phyloP scores from a whole-genome alignment of 2,797 vertebrate species.

The Champsocephalus gunnari region DNA sequence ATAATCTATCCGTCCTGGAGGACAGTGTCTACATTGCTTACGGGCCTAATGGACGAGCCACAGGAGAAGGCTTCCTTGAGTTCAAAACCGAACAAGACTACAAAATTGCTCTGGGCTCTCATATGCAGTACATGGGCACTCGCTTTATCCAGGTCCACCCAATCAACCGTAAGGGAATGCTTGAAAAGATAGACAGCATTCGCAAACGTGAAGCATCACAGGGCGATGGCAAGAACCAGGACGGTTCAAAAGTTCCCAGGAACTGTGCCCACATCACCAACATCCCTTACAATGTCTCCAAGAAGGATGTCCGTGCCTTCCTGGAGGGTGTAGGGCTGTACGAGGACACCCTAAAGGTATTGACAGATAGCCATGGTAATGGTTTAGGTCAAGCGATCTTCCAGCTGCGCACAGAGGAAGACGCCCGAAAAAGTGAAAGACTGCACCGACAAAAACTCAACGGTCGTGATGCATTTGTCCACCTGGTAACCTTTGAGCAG shows the following conservation, averaged over 20 bases:
- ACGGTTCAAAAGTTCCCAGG: slow-evolving; percentile 85
- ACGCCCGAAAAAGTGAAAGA: slow-evolving; percentile 94
- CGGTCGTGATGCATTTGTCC: slow-evolving; percentile 96
- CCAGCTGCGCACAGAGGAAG: slow-evolving; percentile 96
- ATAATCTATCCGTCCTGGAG: slow-evolving; percentile 94
- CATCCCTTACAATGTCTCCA: slow-evolving; percentile 96
- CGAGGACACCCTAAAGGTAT: slow-evolving; percentile 93
- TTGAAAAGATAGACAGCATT: slow-evolving; percentile 96
- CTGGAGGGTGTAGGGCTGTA: slow-evolving; percentile 93
- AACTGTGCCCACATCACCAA: slow-evolving; percentile 96
- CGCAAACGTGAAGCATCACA: slow-evolving; percentile 91
- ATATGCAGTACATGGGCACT: slow-evolving; percentile 99
- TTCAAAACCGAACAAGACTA: slow-evolving; percentile 95
- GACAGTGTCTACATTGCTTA: slow-evolving; percentile 98
- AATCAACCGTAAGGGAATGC: slow-evolving; percentile 95
- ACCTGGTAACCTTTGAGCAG: slow-evolving; percentile 93
- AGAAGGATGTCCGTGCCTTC: slow-evolving; percentile 95
- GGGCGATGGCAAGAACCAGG: slow-evolving; percentile 90
- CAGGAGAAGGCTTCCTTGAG: slow-evolving; percentile 97
- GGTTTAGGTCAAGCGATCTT: slow-evolving; percentile 97
- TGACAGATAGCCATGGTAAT: slow-evolving; percentile 93
- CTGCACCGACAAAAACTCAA: slow-evolving; percentile 97
- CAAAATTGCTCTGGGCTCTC: slow-evolving; percentile 93
- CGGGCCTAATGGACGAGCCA: slow-evolving; percentile 95
- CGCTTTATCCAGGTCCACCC: slow-evolving; percentile 98